Conservation (phyloP, 2,797 vertebrate species). For the Sebastes diploproa region DNA sequence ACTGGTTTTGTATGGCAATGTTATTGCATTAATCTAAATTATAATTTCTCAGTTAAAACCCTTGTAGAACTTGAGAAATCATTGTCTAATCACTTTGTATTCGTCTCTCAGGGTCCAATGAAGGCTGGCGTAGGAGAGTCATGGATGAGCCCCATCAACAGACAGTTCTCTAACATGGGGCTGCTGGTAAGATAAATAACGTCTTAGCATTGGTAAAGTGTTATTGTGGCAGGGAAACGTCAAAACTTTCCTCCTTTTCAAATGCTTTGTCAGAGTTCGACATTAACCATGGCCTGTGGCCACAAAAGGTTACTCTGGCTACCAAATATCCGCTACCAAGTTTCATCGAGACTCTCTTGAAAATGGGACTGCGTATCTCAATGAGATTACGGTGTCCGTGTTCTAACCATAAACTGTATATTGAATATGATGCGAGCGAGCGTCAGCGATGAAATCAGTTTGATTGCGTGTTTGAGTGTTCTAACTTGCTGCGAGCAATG, state of each 20-base stretch:
- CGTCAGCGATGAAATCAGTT: no score
- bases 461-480: no score
- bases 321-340: no score
- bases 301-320: no score
- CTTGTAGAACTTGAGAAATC: not conserved
- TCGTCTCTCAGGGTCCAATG: slow-evolving; percentile 83
- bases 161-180: slow-evolving; percentile 98
- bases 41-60: not conserved
- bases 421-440: no score
- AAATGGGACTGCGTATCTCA: no score
- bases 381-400: no score
- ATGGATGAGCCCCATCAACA: slow-evolving; percentile 96
- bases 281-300: no score
- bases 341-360: no score
- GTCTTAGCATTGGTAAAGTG: not conserved
- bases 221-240: not conserved
- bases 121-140: slow-evolving; percentile 92
- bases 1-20: not conserved
- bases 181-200: slow-evolving; percentile 86
- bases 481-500: no score
- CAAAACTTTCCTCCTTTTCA: not conserved
- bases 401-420: no score
- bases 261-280: not conserved
- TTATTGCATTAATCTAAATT: not conserved
- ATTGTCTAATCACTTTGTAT: not conserved